Evolutionary conservation across 2,888 invertebrate genomes (phyloP).

Genomic region (Blastobasis adustella): DNA sequence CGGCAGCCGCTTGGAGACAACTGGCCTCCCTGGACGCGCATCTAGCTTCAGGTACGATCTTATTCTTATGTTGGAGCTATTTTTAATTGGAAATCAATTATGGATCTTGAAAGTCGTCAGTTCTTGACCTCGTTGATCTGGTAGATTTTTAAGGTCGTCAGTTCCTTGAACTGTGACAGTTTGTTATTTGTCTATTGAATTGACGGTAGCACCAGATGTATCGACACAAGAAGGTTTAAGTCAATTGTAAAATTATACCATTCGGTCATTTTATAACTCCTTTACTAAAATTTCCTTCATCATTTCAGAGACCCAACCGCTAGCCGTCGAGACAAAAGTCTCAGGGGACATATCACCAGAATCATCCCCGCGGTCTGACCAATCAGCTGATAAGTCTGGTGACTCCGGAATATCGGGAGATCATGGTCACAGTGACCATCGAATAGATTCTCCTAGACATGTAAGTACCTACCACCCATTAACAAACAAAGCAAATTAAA

Average conservation of each 20-base stretch:
- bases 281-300: no score
- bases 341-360: constrained; percentile 55
- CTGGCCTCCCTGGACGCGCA: constrained; percentile 77
- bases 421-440: constrained; percentile 56
- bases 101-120: no score
- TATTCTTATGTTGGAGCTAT: neutral
- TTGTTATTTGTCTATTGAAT: no score
- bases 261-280: no score
- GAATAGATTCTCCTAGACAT: constrained; percentile 67
- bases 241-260: no score
- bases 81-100: neutral
- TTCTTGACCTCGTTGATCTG: no score
- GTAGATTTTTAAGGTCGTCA: no score
- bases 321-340: constrained; percentile 68
- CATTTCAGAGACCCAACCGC: constrained; percentile 48
- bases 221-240: no score
- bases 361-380: constrained; percentile 63
- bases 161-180: no score
- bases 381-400: constrained; percentile 82
- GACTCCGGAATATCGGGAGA: constrained; percentile 91
- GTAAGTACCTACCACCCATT: neutral
- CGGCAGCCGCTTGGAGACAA: constrained; percentile 88
- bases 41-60: constrained; percentile 43
- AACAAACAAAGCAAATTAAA: no score
- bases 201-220: no score